phyloP scores from a whole-genome alignment of 2,113 vertebrate species.

The Cynoglossus semilaevis region DNA sequence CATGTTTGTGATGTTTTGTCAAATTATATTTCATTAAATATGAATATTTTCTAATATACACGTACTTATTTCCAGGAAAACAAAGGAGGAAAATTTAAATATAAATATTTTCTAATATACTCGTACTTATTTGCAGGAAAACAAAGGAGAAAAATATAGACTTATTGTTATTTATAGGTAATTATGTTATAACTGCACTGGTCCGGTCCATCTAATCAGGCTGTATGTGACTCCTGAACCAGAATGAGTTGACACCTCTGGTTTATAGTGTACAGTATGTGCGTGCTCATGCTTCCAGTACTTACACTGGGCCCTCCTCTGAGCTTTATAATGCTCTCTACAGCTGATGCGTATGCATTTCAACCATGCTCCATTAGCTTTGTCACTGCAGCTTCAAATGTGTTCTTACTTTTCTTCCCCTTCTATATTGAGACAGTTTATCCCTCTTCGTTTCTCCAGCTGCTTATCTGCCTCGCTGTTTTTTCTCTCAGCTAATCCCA shows the following conservation, averaged over 20 bases:
- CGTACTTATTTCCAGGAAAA: too few species aligned
- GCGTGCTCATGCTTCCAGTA: not conserved
- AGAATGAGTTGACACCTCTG: not conserved
- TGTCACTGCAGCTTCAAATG: constrained; percentile 2
- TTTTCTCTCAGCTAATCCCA: not conserved
- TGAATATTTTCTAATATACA: too few species aligned
- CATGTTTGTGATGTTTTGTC: too few species aligned
- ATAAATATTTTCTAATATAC: too few species aligned
- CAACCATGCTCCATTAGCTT: constrained; percentile 12
- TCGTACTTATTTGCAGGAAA: too few species aligned
- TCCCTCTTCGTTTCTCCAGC: not conserved
- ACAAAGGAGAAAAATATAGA: too few species aligned
- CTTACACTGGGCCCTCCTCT: not conserved
- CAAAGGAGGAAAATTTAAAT: too few species aligned
- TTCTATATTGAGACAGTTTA: not conserved
- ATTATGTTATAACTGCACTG: too few species aligned
- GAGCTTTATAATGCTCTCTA: not conserved
- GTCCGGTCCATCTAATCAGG: too few species aligned
- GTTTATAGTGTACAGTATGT: not conserved
- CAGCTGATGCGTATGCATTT: not conserved
- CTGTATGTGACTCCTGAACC: too few species aligned
- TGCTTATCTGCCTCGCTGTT: not conserved
- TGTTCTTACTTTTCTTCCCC: not conserved
- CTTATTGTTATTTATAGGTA: too few species aligned
- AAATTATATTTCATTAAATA: too few species aligned